These are phyloP conservation scores for Colletes latitarsis DNA, from an alignment of 1,140 invertebrate genomes.

Conservation along the genomic window DNA sequence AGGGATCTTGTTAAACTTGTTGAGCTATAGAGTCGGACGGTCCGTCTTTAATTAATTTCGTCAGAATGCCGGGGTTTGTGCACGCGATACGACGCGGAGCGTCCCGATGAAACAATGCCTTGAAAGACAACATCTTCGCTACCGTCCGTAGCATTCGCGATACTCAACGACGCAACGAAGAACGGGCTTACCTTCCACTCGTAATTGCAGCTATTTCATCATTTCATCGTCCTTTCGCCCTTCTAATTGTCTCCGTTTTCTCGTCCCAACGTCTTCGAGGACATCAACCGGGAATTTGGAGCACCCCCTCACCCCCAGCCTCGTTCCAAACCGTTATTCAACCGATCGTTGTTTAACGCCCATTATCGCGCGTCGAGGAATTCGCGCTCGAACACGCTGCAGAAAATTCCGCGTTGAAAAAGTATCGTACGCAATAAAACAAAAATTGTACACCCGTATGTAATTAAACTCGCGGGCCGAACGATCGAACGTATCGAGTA, in stretches of 20 bases:
- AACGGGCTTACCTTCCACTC: slow-evolving; percentile 56
- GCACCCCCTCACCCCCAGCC: not conserved
- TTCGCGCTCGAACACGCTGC: too few species aligned
- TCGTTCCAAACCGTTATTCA: slow-evolving; percentile 6
- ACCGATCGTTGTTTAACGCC: too few species aligned
- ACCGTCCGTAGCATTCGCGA: slow-evolving; percentile 29
- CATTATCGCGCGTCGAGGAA: too few species aligned
- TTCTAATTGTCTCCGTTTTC: slow-evolving; percentile 56
- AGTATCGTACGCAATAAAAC: too few species aligned
- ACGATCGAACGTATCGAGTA: too few species aligned
- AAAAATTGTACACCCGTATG: too few species aligned
- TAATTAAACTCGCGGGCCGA: too few species aligned
- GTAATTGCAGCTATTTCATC: slow-evolving; percentile 63
- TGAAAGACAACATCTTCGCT: slow-evolving; percentile 23
- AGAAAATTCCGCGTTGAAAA: too few species aligned
- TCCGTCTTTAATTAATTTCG: slow-evolving; percentile 57
- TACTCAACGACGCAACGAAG: slow-evolving; percentile 40
- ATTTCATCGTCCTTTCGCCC: slow-evolving; percentile 38
- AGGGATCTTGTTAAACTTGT: too few species aligned
- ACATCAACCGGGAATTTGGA: slow-evolving; percentile 14
- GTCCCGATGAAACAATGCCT: slow-evolving; percentile 40
- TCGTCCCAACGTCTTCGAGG: slow-evolving; percentile 52
- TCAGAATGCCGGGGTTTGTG: slow-evolving; percentile 38
- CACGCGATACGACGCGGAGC: not conserved
- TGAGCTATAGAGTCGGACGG: slow-evolving; percentile 28